Percentiles rank a stretch among this genome's conserved stretches.
These are phyloP conservation scores for Drosophila yakuba DNA, from an alignment of 1,140 invertebrate genomes.

Conservation along the genomic window DNA sequence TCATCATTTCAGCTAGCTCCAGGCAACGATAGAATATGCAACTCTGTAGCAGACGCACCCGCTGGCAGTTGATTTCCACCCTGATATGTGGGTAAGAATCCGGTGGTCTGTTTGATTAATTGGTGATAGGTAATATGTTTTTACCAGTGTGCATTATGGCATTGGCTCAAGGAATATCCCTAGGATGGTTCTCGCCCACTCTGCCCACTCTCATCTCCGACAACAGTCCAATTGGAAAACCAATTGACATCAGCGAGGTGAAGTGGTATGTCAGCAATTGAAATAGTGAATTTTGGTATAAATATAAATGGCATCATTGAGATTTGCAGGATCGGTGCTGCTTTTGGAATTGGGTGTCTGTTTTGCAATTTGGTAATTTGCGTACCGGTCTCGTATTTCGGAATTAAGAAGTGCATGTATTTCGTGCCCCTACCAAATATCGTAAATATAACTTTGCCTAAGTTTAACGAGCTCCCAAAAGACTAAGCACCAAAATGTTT, in stretches of 20 bases:
- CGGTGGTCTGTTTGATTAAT: background rate
- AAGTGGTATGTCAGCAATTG: background rate
- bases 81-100: slow-evolving; percentile 6
- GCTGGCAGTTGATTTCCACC: slow-evolving; percentile 7
- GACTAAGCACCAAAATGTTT: background rate
- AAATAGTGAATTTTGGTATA: too few species aligned
- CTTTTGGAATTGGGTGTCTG: slow-evolving; percentile 49
- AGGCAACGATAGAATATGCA: background rate
- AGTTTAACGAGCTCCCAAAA: too few species aligned
- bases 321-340: slow-evolving; percentile 48
- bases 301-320: background rate
- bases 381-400: slow-evolving; percentile 46
- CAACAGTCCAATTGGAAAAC: slow-evolving; percentile 4
- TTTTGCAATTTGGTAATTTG: slow-evolving; percentile 50
- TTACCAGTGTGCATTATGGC: slow-evolving; percentile 1
- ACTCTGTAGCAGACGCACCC: background rate
- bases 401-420: slow-evolving; percentile 63
- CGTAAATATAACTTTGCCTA: slow-evolving; percentile 19
- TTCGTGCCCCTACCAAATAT: slow-evolving; percentile 59
- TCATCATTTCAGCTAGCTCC: too few species aligned
- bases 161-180: slow-evolving; percentile 7
- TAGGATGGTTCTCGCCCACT: slow-evolving; percentile 30
- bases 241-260: background rate
- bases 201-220: background rate
- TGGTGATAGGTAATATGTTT: background rate